Percentiles rank a stretch among this genome's conserved stretches.
phyloP scores from a whole-genome alignment of 1,140 invertebrate genomes.

The Pseudomyrmex flavicornis region DNA sequence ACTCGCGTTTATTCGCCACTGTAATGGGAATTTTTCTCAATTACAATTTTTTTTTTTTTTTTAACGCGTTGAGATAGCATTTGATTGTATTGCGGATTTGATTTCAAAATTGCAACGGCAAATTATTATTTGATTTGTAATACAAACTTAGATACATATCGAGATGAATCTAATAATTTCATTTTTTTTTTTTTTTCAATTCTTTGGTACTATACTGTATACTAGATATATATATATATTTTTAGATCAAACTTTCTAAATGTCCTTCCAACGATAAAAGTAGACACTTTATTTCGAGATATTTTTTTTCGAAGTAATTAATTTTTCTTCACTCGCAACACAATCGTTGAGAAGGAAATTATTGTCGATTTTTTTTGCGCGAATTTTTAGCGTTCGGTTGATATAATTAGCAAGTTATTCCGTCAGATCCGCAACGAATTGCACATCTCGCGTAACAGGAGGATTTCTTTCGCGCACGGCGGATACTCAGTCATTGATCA shows the following conservation, averaged over 20 bases:
- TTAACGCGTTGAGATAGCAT: neutral
- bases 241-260: no score
- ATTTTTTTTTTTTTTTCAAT: no score
- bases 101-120: neutral
- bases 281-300: neutral
- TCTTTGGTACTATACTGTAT: no score
- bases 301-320: neutral
- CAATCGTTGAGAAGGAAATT: neutral
- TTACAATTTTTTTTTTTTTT: neutral
- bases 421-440: neutral
- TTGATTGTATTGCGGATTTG: neutral
- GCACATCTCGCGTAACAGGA: neutral
- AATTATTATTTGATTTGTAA: neutral
- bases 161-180: no score
- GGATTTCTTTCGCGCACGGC: conserved; percentile 25
- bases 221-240: no score
- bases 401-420: conserved; percentile 1
- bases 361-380: neutral
- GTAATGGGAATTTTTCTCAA: neutral
- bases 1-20: neutral
- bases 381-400: neutral
- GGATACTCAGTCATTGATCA: conserved; percentile 22
- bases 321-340: neutral
- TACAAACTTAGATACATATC: no score
- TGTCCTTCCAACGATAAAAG: neutral